phyloP scores from a whole-genome alignment of 64 coral and sea anemone genomes.

The Acropora tenuis region DNA sequence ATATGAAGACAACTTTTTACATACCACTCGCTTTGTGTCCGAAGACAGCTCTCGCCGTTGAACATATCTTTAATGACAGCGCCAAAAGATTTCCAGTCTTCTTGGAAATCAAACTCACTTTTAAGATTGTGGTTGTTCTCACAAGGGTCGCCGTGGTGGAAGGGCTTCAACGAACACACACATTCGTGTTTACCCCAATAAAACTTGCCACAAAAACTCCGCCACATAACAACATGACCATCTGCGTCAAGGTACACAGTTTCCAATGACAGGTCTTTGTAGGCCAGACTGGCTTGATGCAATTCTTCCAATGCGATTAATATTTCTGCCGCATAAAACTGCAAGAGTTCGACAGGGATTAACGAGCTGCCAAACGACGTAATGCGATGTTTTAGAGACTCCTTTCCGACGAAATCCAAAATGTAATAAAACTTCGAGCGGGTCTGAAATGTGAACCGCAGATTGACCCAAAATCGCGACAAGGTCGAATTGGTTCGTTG shows the following conservation, averaged over 20 bases:
- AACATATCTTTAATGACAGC: slow-evolving; percentile 52
- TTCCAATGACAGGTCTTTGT: slow-evolving; percentile 78
- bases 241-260: slow-evolving; percentile 62
- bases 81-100: slow-evolving; percentile 74
- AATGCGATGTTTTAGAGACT: slow-evolving; percentile 23
- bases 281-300: slow-evolving; percentile 65
- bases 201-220: slow-evolving; percentile 82
- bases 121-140: slow-evolving; percentile 50
- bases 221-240: slow-evolving; percentile 78
- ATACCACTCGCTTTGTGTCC: slow-evolving; percentile 1
- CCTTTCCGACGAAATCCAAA: slow-evolving; percentile 68
- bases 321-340: slow-evolving; percentile 73
- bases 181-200: slow-evolving; percentile 87
- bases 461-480: slow-evolving; percentile 71
- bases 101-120: slow-evolving; percentile 29
- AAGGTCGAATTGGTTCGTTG: slow-evolving; percentile 33
- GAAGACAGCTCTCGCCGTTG: slow-evolving; percentile 43
- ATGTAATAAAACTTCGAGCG: slow-evolving; percentile 90
- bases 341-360: slow-evolving; percentile 32
- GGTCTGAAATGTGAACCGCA: slow-evolving; percentile 87
- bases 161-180: slow-evolving; percentile 61
- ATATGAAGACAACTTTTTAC: not conserved
- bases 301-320: slow-evolving; percentile 79
- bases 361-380: slow-evolving; percentile 3
- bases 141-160: slow-evolving; percentile 56